Evolutionary conservation across 2,113 vertebrate genomes (phyloP), one percentile per base, ranked within the genome.

Genomic region (Melanotaenia duboulayi): DNA sequence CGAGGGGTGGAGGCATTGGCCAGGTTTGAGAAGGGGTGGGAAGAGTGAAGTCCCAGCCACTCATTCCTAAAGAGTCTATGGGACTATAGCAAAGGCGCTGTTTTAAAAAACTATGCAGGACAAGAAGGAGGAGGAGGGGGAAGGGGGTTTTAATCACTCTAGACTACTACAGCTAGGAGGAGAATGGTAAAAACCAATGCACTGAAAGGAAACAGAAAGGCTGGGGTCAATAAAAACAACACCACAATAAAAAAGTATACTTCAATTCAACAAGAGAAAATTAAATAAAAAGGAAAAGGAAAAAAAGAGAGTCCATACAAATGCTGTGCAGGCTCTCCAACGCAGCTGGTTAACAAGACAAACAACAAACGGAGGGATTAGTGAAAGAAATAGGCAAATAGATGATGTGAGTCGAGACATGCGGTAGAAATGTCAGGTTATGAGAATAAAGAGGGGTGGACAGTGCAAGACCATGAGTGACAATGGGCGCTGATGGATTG

Each of bases 381-480:
- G 54, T 69, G 39, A 71, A 66, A 83, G 68, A 67, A 60, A 39
- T 52, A 56, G 71, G 87, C 75, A 73, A 42, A 60, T 32, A 35
- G 71, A 67, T 50, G 62, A 86, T 88, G 82, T 91, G 86, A 0
- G 83, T 86, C 89, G 93, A 89, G 74, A 89, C 93, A 92, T 92
- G 91, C 90, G 91, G 76, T 7, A 82, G 72, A 69, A 84, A 87
- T 80, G 84, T 86, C 82, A 85, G 84, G 70, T 54, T 57, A 85
- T 87, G 81, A 89, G 92, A 61, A 61, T 65, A 57, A 66, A 60
- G 24, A 56, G 40, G 23, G 57, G 42, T 39, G 71, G 78, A 50
- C 49, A 19, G 55, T 20, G 74, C 28, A 22, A 52, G 61, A 25
- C 62, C 72, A 50, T 55, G 74, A 48, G 42, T 20, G 19, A 19